Evolutionary conservation across 30 jellyfish, hydroid and myxozoan species (phyloP).

Genomic region (Chironex yamaguchii): DNA sequence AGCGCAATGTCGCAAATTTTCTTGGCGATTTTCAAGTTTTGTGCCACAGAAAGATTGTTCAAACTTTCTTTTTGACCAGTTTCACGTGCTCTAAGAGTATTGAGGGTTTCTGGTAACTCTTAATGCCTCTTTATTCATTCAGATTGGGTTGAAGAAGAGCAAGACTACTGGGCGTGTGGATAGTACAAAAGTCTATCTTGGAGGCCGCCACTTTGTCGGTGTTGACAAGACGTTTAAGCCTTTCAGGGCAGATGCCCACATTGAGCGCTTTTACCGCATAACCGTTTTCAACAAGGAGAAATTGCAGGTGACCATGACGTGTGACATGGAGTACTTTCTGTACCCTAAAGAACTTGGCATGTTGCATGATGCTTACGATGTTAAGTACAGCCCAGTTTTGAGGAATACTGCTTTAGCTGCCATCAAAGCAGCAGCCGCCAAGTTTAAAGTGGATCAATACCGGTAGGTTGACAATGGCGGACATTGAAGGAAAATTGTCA

Average conservation of each 20-base stretch:
- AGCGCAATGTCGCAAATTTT: no score
- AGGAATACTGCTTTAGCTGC: constrained; percentile 57
- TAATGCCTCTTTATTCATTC: background rate
- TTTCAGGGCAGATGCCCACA: constrained; percentile 41
- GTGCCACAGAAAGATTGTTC: no score
- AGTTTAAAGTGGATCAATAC: constrained; percentile 54
- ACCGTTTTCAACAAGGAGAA: constrained; percentile 55
- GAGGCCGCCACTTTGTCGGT: constrained; percentile 60
- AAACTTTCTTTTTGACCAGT: no score
- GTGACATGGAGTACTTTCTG: constrained; percentile 51
- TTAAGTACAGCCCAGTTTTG: constrained; percentile 61
- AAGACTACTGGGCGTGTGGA: constrained; percentile 70
- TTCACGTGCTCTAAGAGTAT: no score
- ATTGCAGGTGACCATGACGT: constrained; percentile 44
- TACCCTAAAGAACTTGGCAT: constrained; percentile 54
- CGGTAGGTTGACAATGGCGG: constrained; percentile 39
- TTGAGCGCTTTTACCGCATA: constrained; percentile 20
- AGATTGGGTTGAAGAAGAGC: constrained; percentile 65
- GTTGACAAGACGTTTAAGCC: constrained; percentile 58
- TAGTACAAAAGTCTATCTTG: constrained; percentile 57
- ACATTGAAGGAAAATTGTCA: no score
- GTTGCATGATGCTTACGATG: constrained; percentile 77
- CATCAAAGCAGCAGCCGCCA: constrained; percentile 60
- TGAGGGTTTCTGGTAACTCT: no score
- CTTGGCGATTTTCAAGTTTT: no score